Evolutionary conservation across 2,888 invertebrate genomes (phyloP).

Genomic region (Eueremaeus valkanovi): DNA sequence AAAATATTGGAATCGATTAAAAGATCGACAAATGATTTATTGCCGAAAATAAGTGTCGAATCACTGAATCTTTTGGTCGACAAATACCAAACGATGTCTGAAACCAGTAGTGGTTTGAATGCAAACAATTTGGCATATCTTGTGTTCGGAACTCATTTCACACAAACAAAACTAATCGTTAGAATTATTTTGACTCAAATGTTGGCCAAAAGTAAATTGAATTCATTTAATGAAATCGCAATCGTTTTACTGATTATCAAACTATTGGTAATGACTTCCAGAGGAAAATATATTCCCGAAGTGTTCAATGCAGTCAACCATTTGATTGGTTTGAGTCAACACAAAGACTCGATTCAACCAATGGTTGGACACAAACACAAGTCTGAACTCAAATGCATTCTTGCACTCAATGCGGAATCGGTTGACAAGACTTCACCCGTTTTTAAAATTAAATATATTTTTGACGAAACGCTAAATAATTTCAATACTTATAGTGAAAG

Average conservation of each 20-base stretch:
- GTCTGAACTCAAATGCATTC: not conserved
- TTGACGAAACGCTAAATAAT: not conserved
- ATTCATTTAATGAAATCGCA: constrained; percentile 28
- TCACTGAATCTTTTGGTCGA: constrained; percentile 30
- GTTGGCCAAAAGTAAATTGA: constrained; percentile 26
- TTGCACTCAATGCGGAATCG: not conserved
- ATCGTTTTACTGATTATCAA: constrained; percentile 20
- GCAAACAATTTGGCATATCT: constrained; percentile 30
- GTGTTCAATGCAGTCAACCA: constrained; percentile 27
- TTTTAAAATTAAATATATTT: not conserved
- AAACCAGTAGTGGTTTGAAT: not conserved
- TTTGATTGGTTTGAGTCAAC: constrained; percentile 5
- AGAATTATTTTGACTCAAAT: constrained; percentile 30
- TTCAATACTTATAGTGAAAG: not conserved
- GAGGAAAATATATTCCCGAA: constrained; percentile 35
- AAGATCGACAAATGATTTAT: constrained; percentile 2
- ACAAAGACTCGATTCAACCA: not conserved
- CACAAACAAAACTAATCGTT: constrained; percentile 30
- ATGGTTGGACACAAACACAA: not conserved
- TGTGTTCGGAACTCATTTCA: constrained; percentile 26
- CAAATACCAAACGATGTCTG: not conserved
- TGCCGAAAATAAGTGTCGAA: constrained; percentile 22
- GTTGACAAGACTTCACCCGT: not conserved
- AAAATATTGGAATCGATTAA: not conserved
- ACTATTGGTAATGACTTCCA: not conserved